Conservation (phyloP, 2,113 vertebrate genomes). For the Engraulis encrasicolus region DNA sequence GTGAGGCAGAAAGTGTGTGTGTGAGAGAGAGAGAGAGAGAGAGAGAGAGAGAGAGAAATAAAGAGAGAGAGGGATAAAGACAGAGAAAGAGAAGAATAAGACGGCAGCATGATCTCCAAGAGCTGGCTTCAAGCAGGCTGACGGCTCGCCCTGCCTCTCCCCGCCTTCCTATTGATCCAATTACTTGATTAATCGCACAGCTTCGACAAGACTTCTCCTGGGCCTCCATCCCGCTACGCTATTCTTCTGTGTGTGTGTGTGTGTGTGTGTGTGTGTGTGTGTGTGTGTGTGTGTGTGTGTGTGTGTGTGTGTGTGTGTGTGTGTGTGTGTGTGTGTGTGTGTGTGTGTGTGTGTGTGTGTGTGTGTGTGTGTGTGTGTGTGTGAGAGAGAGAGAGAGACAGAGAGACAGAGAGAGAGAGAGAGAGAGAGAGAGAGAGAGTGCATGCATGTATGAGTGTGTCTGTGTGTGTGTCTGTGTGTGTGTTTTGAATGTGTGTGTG, state of each 20-base stretch:
- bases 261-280: background rate
- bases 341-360: background rate
- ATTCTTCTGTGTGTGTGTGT: background rate
- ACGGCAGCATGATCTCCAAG: background rate
- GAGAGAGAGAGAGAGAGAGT: too few species aligned
- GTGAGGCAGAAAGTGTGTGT: constrained; percentile 1
- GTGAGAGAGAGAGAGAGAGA: background rate
- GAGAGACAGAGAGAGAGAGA: too few species aligned
- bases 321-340: background rate
- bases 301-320: background rate
- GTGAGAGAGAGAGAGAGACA: too few species aligned
- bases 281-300: background rate
- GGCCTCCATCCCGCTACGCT: background rate
- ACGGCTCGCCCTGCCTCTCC: constrained; percentile 47
- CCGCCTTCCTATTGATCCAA: constrained; percentile 47
- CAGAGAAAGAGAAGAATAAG: background rate
- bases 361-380: too few species aligned
- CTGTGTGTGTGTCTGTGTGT: too few species aligned
- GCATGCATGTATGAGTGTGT: too few species aligned
- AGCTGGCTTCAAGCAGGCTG: constrained; percentile 8
- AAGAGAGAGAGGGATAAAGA: too few species aligned
- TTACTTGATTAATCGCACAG: constrained; percentile 49
- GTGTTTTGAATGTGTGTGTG: too few species aligned
- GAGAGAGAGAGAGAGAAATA: background rate
- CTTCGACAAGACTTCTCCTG: constrained; percentile 30